phyloP scores from a whole-genome alignment of 1,140 invertebrate species.

The Drosophila orena region DNA sequence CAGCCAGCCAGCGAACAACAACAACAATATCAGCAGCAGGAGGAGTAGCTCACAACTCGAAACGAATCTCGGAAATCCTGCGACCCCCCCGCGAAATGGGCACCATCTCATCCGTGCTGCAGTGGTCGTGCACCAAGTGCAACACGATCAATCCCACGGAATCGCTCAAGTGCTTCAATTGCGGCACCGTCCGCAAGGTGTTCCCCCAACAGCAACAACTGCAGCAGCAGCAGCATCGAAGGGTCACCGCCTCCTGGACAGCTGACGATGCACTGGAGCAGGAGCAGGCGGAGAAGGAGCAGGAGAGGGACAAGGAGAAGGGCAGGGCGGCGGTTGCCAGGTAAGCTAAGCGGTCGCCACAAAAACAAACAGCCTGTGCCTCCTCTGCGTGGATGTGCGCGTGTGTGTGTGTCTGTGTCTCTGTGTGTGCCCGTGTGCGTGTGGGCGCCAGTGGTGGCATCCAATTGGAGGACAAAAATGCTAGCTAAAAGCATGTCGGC shows the following conservation, averaged over 20 bases:
- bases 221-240: conserved; percentile 45
- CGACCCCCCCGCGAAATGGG: conserved; percentile 89
- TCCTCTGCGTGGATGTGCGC: conserved; percentile 9
- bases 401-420: neutral
- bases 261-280: conserved; percentile 52
- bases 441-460: conserved; percentile 22
- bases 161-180: conserved; percentile 91
- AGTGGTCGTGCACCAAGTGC: conserved; percentile 95
- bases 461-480: neutral
- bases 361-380: conserved; percentile 38
- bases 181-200: conserved; percentile 87
- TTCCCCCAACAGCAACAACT: conserved; percentile 52
- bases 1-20: conserved; percentile 14
- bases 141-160: conserved; percentile 94
- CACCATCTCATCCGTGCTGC: conserved; percentile 94
- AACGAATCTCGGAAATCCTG: conserved; percentile 14
- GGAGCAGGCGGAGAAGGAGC: neutral
- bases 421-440: conserved; percentile 2
- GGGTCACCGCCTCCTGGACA: conserved; percentile 38
- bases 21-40: neutral
- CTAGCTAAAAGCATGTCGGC: neutral
- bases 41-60: conserved; percentile 31
- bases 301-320: conserved; percentile 25
- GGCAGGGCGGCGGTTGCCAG: conserved; percentile 22
- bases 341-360: conserved; percentile 26